phyloP scores from a whole-genome alignment of 1,140 invertebrate genomes.

The Lucilia sericata region DNA sequence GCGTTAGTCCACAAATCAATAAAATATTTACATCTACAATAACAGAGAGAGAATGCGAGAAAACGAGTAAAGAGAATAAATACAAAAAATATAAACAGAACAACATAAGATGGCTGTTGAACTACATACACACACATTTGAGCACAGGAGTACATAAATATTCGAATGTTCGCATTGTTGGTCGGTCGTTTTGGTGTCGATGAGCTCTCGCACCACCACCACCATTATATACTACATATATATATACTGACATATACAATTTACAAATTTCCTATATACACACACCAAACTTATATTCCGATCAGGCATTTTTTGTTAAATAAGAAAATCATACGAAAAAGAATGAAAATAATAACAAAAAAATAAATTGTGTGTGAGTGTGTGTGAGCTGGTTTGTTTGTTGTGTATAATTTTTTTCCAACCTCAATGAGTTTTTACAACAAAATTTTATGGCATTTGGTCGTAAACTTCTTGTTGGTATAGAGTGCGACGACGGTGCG shows the following conservation, averaged over 20 bases:
- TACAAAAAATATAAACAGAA: background rate
- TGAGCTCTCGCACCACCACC: conserved; percentile 4
- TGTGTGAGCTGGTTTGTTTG: conserved; percentile 20
- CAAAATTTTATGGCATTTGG: conserved; percentile 68
- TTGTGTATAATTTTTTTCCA: conserved; percentile 56
- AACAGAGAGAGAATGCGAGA: background rate
- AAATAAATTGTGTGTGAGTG: conserved; percentile 15
- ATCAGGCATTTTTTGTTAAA: conserved; percentile 14
- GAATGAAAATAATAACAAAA: background rate
- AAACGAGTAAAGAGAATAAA: background rate
- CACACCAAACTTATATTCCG: background rate
- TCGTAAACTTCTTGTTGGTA: conserved; percentile 68
- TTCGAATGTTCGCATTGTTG: background rate
- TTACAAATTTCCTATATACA: background rate
- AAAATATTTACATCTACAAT: background rate
- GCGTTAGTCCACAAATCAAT: conserved; percentile 14
- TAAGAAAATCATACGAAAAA: conserved; percentile 23
- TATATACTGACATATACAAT: too few relatives aligned
- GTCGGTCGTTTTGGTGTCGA: background rate
- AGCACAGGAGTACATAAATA: background rate
- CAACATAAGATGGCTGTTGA: background rate
- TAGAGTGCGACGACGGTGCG: conserved; percentile 64
- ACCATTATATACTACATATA: too few relatives aligned
- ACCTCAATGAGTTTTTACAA: conserved; percentile 67
- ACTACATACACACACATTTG: too few relatives aligned